Evolutionary conservation across 2,888 invertebrate genomes (phyloP).

Genomic region (Diarsia brunnea): DNA sequence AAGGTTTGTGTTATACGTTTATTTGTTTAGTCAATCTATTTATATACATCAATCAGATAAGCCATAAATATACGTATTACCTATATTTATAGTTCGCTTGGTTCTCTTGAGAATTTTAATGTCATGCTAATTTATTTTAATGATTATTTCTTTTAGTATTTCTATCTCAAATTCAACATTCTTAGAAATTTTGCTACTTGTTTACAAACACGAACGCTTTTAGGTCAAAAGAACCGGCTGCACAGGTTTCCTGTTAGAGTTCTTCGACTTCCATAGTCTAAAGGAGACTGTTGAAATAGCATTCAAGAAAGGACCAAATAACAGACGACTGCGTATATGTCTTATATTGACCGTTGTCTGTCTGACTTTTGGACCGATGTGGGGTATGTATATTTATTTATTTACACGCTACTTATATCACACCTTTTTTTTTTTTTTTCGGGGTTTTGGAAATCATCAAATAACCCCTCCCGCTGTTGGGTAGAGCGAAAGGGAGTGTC

Average conservation of each 20-base stretch:
- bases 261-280: conserved; percentile 89
- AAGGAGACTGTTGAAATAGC: conserved; percentile 88
- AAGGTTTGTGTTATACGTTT: conserved; percentile 75
- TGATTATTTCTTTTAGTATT: no score
- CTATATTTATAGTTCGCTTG: conserved; percentile 7
- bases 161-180: background rate
- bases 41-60: conserved; percentile 6
- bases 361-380: conserved; percentile 84
- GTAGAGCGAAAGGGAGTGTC: no score
- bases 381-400: conserved; percentile 78
- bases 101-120: background rate
- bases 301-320: conserved; percentile 86
- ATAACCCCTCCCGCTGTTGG: no score
- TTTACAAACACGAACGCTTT: conserved; percentile 54
- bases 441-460: no score
- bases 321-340: conserved; percentile 83
- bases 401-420: no score
- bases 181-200: background rate
- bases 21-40: conserved; percentile 23
- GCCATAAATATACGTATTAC: background rate
- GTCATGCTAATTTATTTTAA: background rate
- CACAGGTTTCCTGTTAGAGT: conserved; percentile 79
- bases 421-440: no score
- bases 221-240: conserved; percentile 80
- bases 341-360: conserved; percentile 83